Base-by-base conservation (phyloP, 2,888 invertebrate species). In the Hemithea aestivaria region DNA sequence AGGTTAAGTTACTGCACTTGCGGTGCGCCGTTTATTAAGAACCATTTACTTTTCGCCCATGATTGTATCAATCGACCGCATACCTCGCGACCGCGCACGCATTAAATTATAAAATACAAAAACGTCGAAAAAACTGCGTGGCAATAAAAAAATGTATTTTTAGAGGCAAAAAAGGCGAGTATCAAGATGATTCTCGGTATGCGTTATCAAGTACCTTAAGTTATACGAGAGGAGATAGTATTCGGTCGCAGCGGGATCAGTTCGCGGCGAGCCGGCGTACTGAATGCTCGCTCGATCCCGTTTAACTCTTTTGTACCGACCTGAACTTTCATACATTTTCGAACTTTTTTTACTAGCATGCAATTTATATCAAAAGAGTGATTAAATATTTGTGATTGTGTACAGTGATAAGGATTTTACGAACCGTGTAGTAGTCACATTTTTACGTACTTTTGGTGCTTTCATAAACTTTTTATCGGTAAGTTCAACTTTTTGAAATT, bases 11-110 rank as follows among this genome's bases (percentile, higher is more conserved):
- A 72, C 72, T 69, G 65, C 73, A 63, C 64, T 78, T 75, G 73
- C 68, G 74, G 76, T 69, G 73, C 71, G 63, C 71, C 73, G 60
- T 80, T 77, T 81, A 81, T 80, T 80, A 79, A 73, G 66, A 71
- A 75, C 77, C 74, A 81, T 82, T 82, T 78, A 75, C 74, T 78
- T 77, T 80, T 79, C 73, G 64, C 72, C 45, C 75, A 73, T 73
- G 81, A 81, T 81, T 81, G 72, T 79, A 82, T 80, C 79, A 77
- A 79, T 81, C 71, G 70, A 61, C 59, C 62, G 60, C 60, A 56
- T 53, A 60, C 60, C 58, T 64, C 58, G 58, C 57, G 56, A 58
- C 61, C 54, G 58, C 57, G 51, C 51, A 55, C 43, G 40, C 54
- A 49, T 54, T 58, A 66, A 64, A 68, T 62, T 53, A 62, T 57